phyloP scores from a whole-genome alignment of 2,797 vertebrate genomes.

The Dromococcyx pavoninus region DNA sequence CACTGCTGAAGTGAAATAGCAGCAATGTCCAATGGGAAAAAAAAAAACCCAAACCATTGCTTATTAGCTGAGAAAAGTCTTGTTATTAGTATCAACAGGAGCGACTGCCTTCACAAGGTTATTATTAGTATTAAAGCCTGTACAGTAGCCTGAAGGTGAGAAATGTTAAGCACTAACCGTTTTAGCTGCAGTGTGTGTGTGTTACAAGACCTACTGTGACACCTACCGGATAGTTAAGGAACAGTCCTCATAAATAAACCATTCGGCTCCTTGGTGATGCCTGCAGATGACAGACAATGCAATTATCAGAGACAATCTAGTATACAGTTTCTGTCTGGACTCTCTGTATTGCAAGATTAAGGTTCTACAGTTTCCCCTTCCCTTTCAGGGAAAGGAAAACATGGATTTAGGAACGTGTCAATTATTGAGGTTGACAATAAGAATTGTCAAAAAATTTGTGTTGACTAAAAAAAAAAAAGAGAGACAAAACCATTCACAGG shows the following conservation, averaged over 20 bases:
- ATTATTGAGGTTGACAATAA: background rate
- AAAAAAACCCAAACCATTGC: background rate
- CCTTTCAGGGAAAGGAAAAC: background rate
- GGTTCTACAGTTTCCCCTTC: background rate
- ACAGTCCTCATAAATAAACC: background rate
- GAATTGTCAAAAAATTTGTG: background rate
- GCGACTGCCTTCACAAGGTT: background rate
- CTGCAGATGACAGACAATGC: background rate
- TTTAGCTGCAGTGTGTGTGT: background rate
- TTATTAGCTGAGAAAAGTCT: background rate
- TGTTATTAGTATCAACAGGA: background rate
- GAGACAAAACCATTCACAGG: background rate
- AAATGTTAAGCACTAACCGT: background rate
- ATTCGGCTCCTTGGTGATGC: background rate
- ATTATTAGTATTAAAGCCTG: background rate
- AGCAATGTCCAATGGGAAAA: background rate
- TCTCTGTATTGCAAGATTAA: background rate
- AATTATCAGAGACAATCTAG: background rate
- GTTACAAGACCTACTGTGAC: conserved; percentile 39
- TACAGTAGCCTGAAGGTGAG: background rate
- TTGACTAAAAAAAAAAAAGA: background rate
- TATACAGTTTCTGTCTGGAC: background rate
- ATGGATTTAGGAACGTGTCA: background rate
- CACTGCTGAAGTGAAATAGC: background rate
- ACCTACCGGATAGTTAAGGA: conserved; percentile 45